A percentile compares a stretch with the other conserved stretches of the same genome.
phyloP scores from a whole-genome alignment of 2,797 vertebrate genomes.

The Sternotherus odoratus region DNA sequence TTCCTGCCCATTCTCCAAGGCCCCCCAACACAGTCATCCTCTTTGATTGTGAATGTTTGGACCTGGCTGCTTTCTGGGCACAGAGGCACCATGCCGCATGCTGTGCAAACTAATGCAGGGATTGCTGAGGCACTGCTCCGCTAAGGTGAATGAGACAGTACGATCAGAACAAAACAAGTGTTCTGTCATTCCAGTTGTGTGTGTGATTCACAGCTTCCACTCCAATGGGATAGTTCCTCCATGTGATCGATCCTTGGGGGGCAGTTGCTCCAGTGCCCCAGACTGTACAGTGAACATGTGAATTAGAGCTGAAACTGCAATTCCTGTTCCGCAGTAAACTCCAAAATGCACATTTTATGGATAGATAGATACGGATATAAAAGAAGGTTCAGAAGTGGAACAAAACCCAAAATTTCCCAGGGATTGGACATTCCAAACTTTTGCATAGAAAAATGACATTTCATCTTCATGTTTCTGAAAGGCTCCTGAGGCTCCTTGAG shows the following conservation, averaged over 20 bases:
- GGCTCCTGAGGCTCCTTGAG: neutral
- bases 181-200: neutral
- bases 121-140: neutral
- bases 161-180: neutral
- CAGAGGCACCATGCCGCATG: neutral
- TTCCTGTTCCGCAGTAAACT: neutral
- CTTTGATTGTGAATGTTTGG: neutral
- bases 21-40: neutral
- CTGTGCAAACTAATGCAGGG: neutral
- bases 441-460: too few relatives aligned
- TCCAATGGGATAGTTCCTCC: neutral
- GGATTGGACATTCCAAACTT: neutral
- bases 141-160: neutral
- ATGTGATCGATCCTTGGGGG: neutral
- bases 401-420: neutral
- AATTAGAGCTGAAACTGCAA: neutral
- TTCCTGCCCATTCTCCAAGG: neutral
- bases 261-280: neutral
- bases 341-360: too few relatives aligned
- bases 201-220: neutral
- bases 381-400: neutral
- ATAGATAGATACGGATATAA: too few relatives aligned
- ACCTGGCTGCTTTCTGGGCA: neutral
- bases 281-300: neutral
- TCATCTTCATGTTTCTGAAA: too few relatives aligned